Conservation (phyloP, 1,140 invertebrate species). For the Halyomorpha halys region DNA sequence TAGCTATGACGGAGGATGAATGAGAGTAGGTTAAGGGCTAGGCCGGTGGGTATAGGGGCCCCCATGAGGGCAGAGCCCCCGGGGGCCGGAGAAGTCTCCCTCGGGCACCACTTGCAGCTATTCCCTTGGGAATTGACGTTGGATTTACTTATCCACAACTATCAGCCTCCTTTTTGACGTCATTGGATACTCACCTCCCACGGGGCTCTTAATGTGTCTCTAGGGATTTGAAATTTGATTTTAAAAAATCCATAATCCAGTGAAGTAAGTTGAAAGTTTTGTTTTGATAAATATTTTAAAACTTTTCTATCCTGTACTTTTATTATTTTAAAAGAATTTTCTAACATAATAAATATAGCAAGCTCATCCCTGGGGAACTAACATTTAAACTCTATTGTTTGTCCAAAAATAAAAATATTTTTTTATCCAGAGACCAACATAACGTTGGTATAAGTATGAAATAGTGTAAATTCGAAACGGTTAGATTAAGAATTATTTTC, state of each 20-base stretch:
- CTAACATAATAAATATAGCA: too few relatives aligned
- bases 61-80: constrained; percentile 19
- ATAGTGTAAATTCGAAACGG: too few relatives aligned
- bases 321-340: too few relatives aligned
- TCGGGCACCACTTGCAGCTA: constrained; percentile 14
- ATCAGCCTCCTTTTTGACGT: constrained; percentile 5
- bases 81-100: constrained; percentile 10
- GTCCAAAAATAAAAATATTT: too few relatives aligned
- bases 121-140: constrained; percentile 27
- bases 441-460: too few relatives aligned
- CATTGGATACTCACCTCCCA: not conserved
- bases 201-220: constrained; percentile 6
- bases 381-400: too few relatives aligned
- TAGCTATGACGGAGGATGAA: constrained; percentile 4
- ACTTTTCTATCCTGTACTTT: too few relatives aligned
- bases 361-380: too few relatives aligned
- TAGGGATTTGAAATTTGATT: not conserved
- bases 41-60: constrained; percentile 22
- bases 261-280: too few relatives aligned
- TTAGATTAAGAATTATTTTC: too few relatives aligned
- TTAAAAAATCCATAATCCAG: not conserved
- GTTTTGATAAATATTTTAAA: too few relatives aligned
- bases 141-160: constrained; percentile 6
- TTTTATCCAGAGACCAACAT: too few relatives aligned
- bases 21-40: constrained; percentile 4